Base-by-base conservation (phyloP, 2,113 vertebrate genomes). In the Apistogramma diplotaenia region DNA sequence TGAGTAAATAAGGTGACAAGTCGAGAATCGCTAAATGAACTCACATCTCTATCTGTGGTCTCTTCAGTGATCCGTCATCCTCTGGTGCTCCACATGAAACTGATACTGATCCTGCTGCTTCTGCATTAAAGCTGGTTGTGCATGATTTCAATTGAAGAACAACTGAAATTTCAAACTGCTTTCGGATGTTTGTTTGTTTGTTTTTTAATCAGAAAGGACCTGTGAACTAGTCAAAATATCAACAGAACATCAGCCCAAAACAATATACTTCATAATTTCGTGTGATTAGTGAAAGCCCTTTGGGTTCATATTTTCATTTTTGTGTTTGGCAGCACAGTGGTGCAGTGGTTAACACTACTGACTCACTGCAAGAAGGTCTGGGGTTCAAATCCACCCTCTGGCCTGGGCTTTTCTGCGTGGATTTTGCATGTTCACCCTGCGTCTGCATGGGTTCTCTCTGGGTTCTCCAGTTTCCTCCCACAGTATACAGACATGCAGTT, bases 1-100 rank as follows among this genome's bases (percentile, higher is more conserved):
- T 27, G 74, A 16, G 72, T 81, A 79, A 87, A 87, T 53, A 89
- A 27, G 60, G 35, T 67, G 88, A 75, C 74, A 79, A 49, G 15
- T 21, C 55, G 27, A 75, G 58, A 83, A 81, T 71, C 53, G 46
- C 33, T 31, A 85, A 86, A 74, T 77, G 72, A 79, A 84, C 40
- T 67, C 62, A 29, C 8, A 67, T 67, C 37, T 27, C 40, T 46
- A 11, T 29, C 40, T 16, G 5, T 46, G 62, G 62, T 46, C 23
- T 46, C 8, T 23, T 67, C 27, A 46, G 37, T 6, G 16, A 46
- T 27, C 23, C 6, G 2, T 67, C 37, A 67, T 46, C 40, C 2
- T 79, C 29, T 60, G 10, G 86, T 33, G 60, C 21, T 43, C 16
- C 9, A 70, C 12, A 61, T 12, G 10, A 59, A 57, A 21, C 21